These are phyloP conservation scores for Muscina levida DNA, from an alignment of 2,888 invertebrate species.

Conservation along the genomic window DNA sequence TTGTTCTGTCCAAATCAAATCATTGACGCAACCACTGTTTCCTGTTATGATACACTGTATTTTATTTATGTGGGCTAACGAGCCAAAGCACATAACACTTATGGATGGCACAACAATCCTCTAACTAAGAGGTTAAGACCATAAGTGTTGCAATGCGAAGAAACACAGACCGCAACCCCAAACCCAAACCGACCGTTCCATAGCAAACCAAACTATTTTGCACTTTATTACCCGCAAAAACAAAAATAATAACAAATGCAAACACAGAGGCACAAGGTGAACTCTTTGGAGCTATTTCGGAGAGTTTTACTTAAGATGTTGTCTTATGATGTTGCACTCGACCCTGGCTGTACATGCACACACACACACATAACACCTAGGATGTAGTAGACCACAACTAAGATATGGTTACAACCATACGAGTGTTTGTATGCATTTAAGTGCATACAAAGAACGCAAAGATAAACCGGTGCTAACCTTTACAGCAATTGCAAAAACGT, in stretches of 20 bases:
- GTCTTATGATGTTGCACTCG: constrained; percentile 22
- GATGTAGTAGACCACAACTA: not conserved
- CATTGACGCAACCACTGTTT: too few relatives aligned
- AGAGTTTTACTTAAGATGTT: constrained; percentile 32
- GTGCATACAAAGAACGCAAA: not conserved
- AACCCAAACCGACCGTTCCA: constrained; percentile 19
- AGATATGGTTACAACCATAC: too few relatives aligned
- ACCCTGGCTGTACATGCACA: constrained; percentile 3
- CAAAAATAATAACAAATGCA: constrained; percentile 39
- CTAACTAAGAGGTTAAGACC: constrained; percentile 59
- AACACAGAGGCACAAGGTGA: constrained; percentile 21
- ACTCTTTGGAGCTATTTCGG: not conserved
- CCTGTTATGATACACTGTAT: too few relatives aligned
- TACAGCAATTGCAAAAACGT: constrained; percentile 17
- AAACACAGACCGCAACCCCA: constrained; percentile 18
- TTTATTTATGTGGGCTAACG: constrained; percentile 53
- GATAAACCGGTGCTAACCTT: constrained; percentile 31
- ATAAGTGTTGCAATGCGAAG: constrained; percentile 39
- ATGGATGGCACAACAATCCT: constrained; percentile 47
- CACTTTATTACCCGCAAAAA: constrained; percentile 53
- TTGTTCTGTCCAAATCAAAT: too few relatives aligned
- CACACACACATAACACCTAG: constrained; percentile 1
- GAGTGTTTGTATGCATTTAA: too few relatives aligned
- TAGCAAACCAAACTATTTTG: constrained; percentile 49
- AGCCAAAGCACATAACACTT: constrained; percentile 47